A percentile compares a stretch with the other conserved stretches of the same genome.
Evolutionary conservation across 2,888 invertebrate species (phyloP).

Genomic region (Heliconius aoede): DNA sequence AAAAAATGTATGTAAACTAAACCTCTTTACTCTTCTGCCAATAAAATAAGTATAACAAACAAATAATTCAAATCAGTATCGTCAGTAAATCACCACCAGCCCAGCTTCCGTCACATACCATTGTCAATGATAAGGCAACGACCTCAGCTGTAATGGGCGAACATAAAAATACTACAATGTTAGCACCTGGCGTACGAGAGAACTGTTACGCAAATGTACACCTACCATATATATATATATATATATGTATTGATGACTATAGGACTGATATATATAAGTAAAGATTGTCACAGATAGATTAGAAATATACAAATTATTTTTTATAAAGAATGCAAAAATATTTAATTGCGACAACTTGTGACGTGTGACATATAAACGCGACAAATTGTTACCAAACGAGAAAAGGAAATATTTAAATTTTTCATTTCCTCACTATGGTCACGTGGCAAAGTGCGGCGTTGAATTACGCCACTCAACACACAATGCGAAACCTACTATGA

Average conservation of each 20-base stretch:
- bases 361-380: too few species aligned
- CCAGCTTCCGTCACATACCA: conserved; percentile 36
- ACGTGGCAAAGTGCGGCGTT: too few species aligned
- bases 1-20: background rate
- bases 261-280: background rate
- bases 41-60: background rate
- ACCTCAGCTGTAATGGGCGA: conserved; percentile 33
- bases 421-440: too few species aligned
- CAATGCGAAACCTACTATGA: too few species aligned
- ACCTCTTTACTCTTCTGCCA: background rate
- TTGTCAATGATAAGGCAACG: conserved; percentile 37
- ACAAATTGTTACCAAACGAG: too few species aligned
- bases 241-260: background rate
- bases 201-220: conserved; percentile 27
- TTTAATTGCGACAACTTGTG: too few species aligned
- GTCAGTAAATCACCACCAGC: conserved; percentile 33
- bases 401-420: too few species aligned
- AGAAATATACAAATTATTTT: background rate
- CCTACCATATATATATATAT: conserved; percentile 6
- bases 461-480: too few species aligned
- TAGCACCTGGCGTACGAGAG: conserved; percentile 22
- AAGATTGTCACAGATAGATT: background rate
- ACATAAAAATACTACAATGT: conserved; percentile 23
- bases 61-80: conserved; percentile 3
- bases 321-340: background rate